Conservation (phyloP, 1,140 invertebrate genomes). For the Eubasilissa regina region DNA sequence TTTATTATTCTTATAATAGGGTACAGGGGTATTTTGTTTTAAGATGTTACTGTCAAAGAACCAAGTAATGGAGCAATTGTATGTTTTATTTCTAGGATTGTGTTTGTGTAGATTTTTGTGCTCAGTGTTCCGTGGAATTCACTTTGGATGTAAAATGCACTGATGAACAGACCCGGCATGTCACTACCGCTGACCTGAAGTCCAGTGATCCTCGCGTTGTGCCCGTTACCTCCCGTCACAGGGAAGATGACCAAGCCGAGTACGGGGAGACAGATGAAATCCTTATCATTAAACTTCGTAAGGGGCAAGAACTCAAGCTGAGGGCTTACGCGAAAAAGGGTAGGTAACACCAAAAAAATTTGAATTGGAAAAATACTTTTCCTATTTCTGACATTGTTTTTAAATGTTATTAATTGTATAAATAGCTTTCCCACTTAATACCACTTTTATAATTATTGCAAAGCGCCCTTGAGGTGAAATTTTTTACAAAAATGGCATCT, state of each 20-base stretch:
- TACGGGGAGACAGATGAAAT: slow-evolving; percentile 97
- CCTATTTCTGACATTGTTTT: neutral
- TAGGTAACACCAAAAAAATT: slow-evolving; percentile 22
- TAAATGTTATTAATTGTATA: no score
- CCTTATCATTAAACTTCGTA: slow-evolving; percentile 96
- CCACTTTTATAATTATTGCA: no score
- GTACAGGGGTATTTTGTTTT: no score
- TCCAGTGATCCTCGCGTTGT: slow-evolving; percentile 92
- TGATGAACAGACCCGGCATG: slow-evolving; percentile 93
- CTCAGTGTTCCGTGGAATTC: slow-evolving; percentile 98
- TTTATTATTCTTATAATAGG: no score
- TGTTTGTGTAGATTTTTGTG: slow-evolving; percentile 96
- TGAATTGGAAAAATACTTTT: neutral
- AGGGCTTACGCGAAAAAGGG: slow-evolving; percentile 94
- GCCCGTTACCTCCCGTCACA: slow-evolving; percentile 92
- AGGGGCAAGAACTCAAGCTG: slow-evolving; percentile 97
- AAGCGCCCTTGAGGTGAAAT: no score
- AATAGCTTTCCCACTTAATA: no score
- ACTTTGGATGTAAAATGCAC: slow-evolving; percentile 96
- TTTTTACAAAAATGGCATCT: no score
- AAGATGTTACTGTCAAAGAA: no score
- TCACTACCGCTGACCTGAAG: slow-evolving; percentile 97
- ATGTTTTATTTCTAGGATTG: slow-evolving; percentile 84
- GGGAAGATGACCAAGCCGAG: slow-evolving; percentile 92
- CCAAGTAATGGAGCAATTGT: no score